Conservation (phyloP, 2,797 vertebrate species). For the Leptatherina wallacei region DNA sequence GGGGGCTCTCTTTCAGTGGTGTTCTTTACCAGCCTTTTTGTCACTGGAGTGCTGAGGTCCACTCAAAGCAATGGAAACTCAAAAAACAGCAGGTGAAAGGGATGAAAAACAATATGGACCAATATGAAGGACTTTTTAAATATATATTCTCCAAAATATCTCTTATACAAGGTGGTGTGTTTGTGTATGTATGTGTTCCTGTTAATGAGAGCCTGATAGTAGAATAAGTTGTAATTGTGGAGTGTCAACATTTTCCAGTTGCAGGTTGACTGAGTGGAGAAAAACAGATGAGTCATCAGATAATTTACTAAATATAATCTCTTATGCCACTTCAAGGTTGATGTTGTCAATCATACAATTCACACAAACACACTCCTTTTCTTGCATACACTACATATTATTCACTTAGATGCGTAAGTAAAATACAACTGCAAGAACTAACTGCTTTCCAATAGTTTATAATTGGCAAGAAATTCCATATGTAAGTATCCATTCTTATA, state of each 20-base stretch:
- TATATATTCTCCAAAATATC: neutral
- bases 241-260: slow-evolving; percentile 68
- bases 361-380: slow-evolving; percentile 9
- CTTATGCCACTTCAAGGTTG: slow-evolving; percentile 67
- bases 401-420: neutral
- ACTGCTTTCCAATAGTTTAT: neutral
- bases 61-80: slow-evolving; percentile 37
- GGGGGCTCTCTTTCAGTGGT: slow-evolving; percentile 27
- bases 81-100: slow-evolving; percentile 16
- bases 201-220: slow-evolving; percentile 71
- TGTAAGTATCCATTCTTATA: neutral
- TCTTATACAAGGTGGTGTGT: slow-evolving; percentile 1
- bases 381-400: neutral
- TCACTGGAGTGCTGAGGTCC: slow-evolving; percentile 53
- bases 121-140: slow-evolving; percentile 14
- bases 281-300: slow-evolving; percentile 71
- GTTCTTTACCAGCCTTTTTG: slow-evolving; percentile 18
- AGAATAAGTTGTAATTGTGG: slow-evolving; percentile 69
- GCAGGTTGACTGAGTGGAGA: slow-evolving; percentile 52
- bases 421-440: neutral
- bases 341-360: slow-evolving; percentile 19
- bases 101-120: slow-evolving; percentile 18
- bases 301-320: slow-evolving; percentile 71
- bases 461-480: neutral
- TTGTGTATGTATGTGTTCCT: slow-evolving; percentile 7